Percentiles rank a stretch among this genome's conserved stretches.
Evolutionary conservation across 2,888 invertebrate species (phyloP).

Genomic region (Andricus quercusramuli): DNA sequence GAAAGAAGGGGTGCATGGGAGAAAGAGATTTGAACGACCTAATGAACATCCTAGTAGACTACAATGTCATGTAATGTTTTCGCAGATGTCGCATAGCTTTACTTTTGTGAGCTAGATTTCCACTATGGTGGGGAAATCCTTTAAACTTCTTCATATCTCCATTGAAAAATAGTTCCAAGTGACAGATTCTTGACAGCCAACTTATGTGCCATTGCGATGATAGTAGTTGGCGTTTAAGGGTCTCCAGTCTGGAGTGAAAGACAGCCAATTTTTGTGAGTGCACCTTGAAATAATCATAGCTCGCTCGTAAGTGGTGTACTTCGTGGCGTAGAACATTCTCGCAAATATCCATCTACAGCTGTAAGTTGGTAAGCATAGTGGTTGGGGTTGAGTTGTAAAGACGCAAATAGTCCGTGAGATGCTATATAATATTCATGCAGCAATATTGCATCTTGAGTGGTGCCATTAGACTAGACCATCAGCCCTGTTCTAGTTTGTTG

Average conservation of each 20-base stretch:
- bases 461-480: slow-evolving; percentile 70
- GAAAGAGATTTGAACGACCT: too few species aligned
- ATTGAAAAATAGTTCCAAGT: background rate
- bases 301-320: slow-evolving; percentile 59
- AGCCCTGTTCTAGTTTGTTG: slow-evolving; percentile 65
- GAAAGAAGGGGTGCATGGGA: too few species aligned
- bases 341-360: slow-evolving; percentile 53
- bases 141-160: too few species aligned
- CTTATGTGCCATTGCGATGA: slow-evolving; percentile 9
- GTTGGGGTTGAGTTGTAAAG: slow-evolving; percentile 49
- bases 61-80: too few species aligned
- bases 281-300: slow-evolving; percentile 75
- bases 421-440: slow-evolving; percentile 74
- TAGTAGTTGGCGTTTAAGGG: slow-evolving; percentile 16
- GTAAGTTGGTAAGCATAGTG: slow-evolving; percentile 14
- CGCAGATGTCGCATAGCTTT: too few species aligned
- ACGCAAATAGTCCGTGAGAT: slow-evolving; percentile 58
- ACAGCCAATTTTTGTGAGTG: slow-evolving; percentile 75
- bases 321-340: slow-evolving; percentile 49
- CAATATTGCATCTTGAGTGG: slow-evolving; percentile 75
- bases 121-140: too few species aligned
- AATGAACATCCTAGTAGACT: too few species aligned
- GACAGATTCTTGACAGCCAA: background rate
- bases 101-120: too few species aligned
- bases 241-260: slow-evolving; percentile 43